A percentile compares a stretch with the other conserved stretches of the same genome.
Evolutionary conservation across 2,888 invertebrate species (phyloP).

Genomic region (Gryllus longicercus): DNA sequence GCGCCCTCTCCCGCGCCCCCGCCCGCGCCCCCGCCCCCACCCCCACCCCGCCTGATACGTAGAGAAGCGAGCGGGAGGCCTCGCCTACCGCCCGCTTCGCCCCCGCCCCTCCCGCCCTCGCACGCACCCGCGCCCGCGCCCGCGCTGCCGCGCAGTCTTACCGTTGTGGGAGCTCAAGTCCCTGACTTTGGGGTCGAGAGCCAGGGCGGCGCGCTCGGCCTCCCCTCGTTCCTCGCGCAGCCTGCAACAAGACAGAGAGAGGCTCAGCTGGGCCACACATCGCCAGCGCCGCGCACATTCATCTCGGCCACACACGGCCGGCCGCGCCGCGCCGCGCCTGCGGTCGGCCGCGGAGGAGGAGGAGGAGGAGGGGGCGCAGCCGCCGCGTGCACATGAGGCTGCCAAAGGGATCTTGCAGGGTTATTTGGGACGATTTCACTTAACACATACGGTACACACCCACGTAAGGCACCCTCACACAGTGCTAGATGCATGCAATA

Average conservation of each 20-base stretch:
- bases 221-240: conserved; percentile 84
- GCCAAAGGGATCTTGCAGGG: too few species aligned
- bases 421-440: too few species aligned
- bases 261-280: too few species aligned
- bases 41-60: background rate
- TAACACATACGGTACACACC: too few species aligned
- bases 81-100: background rate
- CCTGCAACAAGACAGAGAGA: conserved; percentile 51
- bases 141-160: conserved; percentile 49
- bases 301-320: too few species aligned
- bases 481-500: too few species aligned
- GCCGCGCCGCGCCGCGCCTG: too few species aligned
- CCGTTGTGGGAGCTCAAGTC: conserved; percentile 85
- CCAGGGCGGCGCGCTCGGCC: conserved; percentile 74
- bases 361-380: too few species aligned
- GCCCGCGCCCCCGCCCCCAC: background rate
- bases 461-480: too few species aligned
- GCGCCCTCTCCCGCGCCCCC: background rate
- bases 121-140: background rate
- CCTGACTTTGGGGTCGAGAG: conserved; percentile 77
- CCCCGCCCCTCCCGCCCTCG: background rate
- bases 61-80: background rate
- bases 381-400: too few species aligned
- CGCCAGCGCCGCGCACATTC: too few species aligned
- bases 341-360: too few species aligned